These are phyloP conservation scores for Enteromius afrohamiltoni DNA, from an alignment of 2,797 vertebrate genomes.

Conservation along the genomic window DNA sequence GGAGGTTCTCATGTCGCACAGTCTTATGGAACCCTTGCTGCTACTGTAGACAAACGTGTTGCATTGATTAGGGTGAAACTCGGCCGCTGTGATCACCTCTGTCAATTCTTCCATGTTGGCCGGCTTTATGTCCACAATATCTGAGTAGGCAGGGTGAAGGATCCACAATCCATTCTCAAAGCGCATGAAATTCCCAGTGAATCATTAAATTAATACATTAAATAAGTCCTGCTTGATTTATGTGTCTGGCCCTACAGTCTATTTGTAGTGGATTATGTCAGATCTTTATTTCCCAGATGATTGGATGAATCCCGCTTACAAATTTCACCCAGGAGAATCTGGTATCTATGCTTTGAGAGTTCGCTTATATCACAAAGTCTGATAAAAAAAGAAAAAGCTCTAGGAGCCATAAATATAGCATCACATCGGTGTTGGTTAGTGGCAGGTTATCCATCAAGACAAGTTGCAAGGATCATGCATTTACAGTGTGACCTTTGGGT, in stretches of 20 bases:
- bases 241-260: neutral
- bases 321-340: neutral
- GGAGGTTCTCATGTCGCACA: slow-evolving; percentile 92
- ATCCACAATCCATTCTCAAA: slow-evolving; percentile 5
- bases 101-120: slow-evolving; percentile 99
- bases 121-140: slow-evolving; percentile 98
- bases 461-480: slow-evolving; percentile 33
- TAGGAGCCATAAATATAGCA: slow-evolving; percentile 3
- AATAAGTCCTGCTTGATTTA: neutral
- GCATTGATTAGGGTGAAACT: slow-evolving; percentile 97
- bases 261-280: neutral
- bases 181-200: neutral
- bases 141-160: slow-evolving; percentile 72
- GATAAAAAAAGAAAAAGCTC: neutral
- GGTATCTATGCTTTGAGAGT: neutral
- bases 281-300: neutral
- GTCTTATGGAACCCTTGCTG: slow-evolving; percentile 97
- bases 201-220: slow-evolving; percentile 5
- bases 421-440: slow-evolving; percentile 16
- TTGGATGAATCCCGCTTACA: neutral
- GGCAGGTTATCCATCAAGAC: slow-evolving; percentile 37
- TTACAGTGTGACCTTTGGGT: slow-evolving; percentile 43
- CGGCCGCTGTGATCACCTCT: slow-evolving; percentile 95
- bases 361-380: neutral
- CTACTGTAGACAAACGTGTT: slow-evolving; percentile 99